Evolutionary conservation across 2,888 invertebrate genomes (phyloP).

Genomic region (Caenorhabditis sinica): DNA sequence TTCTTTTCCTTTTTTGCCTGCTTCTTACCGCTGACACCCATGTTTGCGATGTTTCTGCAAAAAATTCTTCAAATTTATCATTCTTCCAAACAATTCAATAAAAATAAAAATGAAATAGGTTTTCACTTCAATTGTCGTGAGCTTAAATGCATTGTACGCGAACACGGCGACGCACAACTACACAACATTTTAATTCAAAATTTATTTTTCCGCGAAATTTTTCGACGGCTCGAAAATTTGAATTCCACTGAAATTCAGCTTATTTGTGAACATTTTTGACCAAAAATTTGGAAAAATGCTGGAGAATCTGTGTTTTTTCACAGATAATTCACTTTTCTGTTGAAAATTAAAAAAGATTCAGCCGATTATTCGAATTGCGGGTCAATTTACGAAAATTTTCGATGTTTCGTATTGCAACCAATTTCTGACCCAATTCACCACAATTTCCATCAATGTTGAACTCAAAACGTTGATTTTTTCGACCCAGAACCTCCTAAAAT

Average conservation of each 20-base stretch:
- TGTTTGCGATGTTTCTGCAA: slow-evolving; percentile 18
- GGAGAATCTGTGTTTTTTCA: too few species aligned
- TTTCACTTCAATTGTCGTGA: not conserved
- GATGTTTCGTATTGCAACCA: too few species aligned
- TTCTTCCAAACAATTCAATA: not conserved
- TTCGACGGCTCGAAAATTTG: slow-evolving; percentile 15
- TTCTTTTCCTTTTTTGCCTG: slow-evolving; percentile 56
- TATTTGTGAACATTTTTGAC: too few species aligned
- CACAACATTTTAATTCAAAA: slow-evolving; percentile 20
- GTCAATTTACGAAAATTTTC: too few species aligned
- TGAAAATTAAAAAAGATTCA: too few species aligned
- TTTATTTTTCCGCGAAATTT: slow-evolving; percentile 28
- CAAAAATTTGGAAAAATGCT: too few species aligned
- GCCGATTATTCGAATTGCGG: too few species aligned
- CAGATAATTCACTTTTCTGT: too few species aligned
- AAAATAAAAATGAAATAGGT: not conserved
- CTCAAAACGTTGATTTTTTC: not conserved
- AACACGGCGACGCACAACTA: slow-evolving; percentile 31
- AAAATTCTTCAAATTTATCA: not conserved
- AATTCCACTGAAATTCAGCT: too few species aligned
- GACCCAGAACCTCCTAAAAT: not conserved
- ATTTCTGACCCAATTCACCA: too few species aligned
- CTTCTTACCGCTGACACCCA: slow-evolving; percentile 54
- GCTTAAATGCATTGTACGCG: slow-evolving; percentile 10
- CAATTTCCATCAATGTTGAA: too few species aligned